Evolutionary conservation across 1,140 invertebrate species (phyloP).

Genomic region (Micrasema longulum): DNA sequence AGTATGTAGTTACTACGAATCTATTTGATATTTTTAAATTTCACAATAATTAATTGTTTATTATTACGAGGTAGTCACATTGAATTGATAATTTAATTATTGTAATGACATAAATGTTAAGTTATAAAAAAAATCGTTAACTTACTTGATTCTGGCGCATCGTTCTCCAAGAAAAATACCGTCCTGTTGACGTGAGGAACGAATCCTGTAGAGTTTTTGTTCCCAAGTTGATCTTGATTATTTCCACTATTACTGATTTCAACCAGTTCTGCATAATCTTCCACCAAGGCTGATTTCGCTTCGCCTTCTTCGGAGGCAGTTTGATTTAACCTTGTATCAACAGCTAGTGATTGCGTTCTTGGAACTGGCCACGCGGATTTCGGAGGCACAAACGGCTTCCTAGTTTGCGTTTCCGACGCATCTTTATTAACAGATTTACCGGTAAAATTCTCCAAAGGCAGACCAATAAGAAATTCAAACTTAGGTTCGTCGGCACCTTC

Average conservation of each 20-base stretch:
- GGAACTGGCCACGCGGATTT: constrained; percentile 52
- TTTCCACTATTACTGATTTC: constrained; percentile 37
- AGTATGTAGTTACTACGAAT: too few relatives aligned
- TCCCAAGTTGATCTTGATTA: constrained; percentile 4
- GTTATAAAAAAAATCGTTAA: not conserved
- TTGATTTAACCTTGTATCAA: constrained; percentile 44
- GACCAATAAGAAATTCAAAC: constrained; percentile 48
- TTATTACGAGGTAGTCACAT: too few relatives aligned
- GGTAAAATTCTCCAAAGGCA: constrained; percentile 48
- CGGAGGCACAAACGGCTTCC: constrained; percentile 47
- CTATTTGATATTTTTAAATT: too few relatives aligned
- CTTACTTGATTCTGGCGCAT: constrained; percentile 52
- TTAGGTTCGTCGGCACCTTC: constrained; percentile 37
- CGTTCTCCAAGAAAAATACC: constrained; percentile 50
- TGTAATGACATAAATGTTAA: not conserved
- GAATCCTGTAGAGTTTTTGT: constrained; percentile 37
- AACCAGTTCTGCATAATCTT: constrained; percentile 51
- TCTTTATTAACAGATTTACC: constrained; percentile 28
- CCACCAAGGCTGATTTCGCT: not conserved
- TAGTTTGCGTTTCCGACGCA: constrained; percentile 32
- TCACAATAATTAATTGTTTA: too few relatives aligned
- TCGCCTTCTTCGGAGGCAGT: constrained; percentile 23
- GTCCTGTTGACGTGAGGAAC: constrained; percentile 42
- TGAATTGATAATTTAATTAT: not conserved
- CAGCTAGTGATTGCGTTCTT: constrained; percentile 43